phyloP scores from a whole-genome alignment of 2,888 invertebrate species.

The Conus canariensis region DNA sequence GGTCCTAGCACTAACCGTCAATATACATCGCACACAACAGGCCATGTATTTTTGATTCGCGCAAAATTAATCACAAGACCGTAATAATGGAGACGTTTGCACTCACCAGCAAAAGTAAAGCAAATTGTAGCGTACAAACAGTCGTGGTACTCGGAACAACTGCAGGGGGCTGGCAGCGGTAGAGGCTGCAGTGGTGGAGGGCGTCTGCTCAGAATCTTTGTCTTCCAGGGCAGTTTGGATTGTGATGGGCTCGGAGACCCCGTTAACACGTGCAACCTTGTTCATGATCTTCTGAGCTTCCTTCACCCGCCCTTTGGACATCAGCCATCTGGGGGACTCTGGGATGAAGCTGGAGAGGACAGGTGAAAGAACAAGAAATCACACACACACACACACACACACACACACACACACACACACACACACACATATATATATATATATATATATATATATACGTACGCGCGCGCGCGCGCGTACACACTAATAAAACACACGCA shows the following conservation, averaged over 20 bases:
- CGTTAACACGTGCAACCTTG: neutral
- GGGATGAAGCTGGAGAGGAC: slow-evolving; percentile 31
- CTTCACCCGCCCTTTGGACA: slow-evolving; percentile 32
- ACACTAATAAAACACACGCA: neutral
- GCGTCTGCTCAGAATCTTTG: no score
- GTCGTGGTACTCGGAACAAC: slow-evolving; percentile 19
- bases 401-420: neutral
- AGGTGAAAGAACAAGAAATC: neutral
- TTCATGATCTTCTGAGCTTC: slow-evolving; percentile 77
- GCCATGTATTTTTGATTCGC: no score
- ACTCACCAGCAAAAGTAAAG: slow-evolving; percentile 28
- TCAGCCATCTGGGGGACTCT: slow-evolving; percentile 43
- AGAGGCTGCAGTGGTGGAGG: neutral
- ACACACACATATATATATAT: neutral
- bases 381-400: neutral
- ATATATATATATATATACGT: no score
- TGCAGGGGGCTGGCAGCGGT: slow-evolving; percentile 14
- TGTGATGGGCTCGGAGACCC: no score
- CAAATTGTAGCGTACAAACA: slow-evolving; percentile 27
- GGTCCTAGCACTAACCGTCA: no score
- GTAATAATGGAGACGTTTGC: no score
- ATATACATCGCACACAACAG: no score
- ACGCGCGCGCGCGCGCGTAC: neutral
- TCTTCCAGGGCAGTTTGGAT: neutral
- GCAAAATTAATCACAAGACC: no score